phyloP scores from a whole-genome alignment of 2,113 vertebrate species.

The Xiphorhynchus elegans region DNA sequence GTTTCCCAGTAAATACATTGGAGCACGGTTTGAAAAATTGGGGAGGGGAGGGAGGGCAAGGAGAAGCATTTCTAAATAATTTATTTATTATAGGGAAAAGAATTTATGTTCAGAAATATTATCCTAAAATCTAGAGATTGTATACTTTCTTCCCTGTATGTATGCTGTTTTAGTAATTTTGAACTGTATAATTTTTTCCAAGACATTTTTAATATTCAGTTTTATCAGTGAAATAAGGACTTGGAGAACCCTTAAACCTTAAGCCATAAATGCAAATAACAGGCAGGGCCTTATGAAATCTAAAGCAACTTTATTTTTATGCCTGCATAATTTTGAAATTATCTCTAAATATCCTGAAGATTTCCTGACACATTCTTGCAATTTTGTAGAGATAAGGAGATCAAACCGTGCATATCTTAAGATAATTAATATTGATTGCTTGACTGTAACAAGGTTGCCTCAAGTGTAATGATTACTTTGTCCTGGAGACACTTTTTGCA shows the following conservation, averaged over 20 bases:
- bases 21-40: not conserved
- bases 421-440: not conserved
- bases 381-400: not conserved
- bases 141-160: not conserved
- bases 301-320: not conserved
- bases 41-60: accelerated
- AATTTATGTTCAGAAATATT: not conserved
- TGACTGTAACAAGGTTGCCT: not conserved
- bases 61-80: not conserved
- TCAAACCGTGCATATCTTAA: not conserved
- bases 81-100: not conserved
- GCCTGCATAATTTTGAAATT: not conserved
- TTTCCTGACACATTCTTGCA: not conserved
- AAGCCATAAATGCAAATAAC: not conserved
- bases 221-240: not conserved
- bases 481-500: not conserved
- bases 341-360: not conserved
- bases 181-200: not conserved
- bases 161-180: not conserved
- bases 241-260: not conserved
- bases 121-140: not conserved
- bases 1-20: not conserved
- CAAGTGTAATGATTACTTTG: not conserved
- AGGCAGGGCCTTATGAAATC: not conserved
- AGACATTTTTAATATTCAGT: not conserved